A percentile compares a stretch with the other conserved stretches of the same genome.
Evolutionary conservation across 2,888 invertebrate species (phyloP).

Genomic region (Germaria angustata): DNA sequence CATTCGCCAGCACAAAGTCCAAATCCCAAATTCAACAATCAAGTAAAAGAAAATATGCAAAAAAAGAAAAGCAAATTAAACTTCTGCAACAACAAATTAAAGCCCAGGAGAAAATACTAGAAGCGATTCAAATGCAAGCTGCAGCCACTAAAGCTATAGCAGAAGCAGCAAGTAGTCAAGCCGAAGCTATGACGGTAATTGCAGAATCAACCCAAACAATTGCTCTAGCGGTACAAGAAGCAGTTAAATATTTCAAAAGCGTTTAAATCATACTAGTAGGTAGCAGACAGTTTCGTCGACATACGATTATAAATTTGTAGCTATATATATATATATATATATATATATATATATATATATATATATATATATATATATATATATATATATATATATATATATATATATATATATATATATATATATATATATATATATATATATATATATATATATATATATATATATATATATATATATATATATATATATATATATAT

Average conservation of each 20-base stretch:
- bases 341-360: too few relatives aligned
- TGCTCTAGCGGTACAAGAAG: not conserved
- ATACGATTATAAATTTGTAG: too few relatives aligned
- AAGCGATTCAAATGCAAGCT: constrained; percentile 18
- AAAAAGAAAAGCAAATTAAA: constrained; percentile 6
- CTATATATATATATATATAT: too few relatives aligned
- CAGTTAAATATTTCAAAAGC: constrained; percentile 26
- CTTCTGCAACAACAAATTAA: constrained; percentile 19
- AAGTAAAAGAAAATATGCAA: constrained; percentile 32
- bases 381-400: too few relatives aligned
- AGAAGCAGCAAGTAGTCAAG: constrained; percentile 15
- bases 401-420: too few relatives aligned
- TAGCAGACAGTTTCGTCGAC: not conserved
- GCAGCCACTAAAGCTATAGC: constrained; percentile 7
- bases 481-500: too few relatives aligned
- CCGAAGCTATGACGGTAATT: constrained; percentile 8
- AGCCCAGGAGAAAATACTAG: constrained; percentile 21
- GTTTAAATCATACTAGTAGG: not conserved
- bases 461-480: too few relatives aligned
- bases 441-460: too few relatives aligned
- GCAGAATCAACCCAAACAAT: constrained; percentile 26
- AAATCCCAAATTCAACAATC: not conserved
- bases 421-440: too few relatives aligned
- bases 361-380: too few relatives aligned
- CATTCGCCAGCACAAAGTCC: not conserved